Conservation (phyloP, 2,113 vertebrate species). For the Probosciger aterrimus region DNA sequence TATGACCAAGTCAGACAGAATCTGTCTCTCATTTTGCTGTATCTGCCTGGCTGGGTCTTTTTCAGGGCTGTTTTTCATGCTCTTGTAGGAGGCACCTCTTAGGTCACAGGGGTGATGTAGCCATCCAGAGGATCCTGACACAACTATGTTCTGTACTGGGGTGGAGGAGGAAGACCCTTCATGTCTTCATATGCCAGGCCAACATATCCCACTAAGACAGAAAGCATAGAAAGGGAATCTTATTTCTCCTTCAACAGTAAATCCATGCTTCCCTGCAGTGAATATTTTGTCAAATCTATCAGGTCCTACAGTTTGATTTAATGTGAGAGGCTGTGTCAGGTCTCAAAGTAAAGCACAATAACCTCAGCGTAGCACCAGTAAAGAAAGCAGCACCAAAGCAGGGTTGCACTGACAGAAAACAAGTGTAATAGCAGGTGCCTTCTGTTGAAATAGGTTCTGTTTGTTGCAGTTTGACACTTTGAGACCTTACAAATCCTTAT, state of each 20-base stretch:
- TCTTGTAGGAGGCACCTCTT: background rate
- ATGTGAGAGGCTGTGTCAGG: background rate
- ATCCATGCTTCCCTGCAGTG: background rate
- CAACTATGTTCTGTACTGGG: background rate
- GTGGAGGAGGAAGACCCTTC: background rate
- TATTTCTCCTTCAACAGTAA: background rate
- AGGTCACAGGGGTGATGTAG: background rate
- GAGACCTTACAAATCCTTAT: background rate
- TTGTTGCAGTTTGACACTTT: background rate
- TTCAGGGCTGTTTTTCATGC: background rate
- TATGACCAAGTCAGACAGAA: background rate
- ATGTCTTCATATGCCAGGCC: background rate
- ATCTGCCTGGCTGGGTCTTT: background rate
- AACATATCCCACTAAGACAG: background rate
- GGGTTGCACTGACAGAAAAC: background rate
- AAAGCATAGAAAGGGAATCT: background rate
- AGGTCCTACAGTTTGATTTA: background rate
- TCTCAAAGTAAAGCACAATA: background rate
- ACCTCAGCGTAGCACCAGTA: background rate
- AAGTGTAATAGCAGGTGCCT: background rate
- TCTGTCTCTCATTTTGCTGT: background rate
- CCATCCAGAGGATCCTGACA: background rate
- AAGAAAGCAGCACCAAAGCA: background rate
- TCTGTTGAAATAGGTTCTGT: background rate
- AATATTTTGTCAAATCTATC: background rate